Conservation (phyloP, 2,113 vertebrate species). For the Natator depressus region DNA sequence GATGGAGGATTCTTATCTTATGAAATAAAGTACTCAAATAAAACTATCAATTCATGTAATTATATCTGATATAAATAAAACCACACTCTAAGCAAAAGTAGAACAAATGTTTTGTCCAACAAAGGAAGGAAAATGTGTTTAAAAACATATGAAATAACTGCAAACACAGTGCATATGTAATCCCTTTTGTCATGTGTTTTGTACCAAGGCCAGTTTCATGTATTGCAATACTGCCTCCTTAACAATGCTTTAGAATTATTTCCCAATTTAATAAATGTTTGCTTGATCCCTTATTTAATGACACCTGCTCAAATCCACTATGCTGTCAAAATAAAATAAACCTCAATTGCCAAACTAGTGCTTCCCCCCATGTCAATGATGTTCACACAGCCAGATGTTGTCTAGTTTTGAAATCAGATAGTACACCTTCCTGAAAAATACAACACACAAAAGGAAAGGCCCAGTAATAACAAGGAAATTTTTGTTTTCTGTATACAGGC, state of each 20-base stretch:
- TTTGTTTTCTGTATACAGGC: too few species aligned
- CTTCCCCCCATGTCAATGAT: neutral
- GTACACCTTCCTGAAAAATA: neutral
- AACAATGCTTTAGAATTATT: neutral
- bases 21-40: neutral
- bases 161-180: too few species aligned
- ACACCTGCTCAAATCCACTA: neutral
- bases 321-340: neutral
- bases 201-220: neutral
- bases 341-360: neutral
- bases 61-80: neutral
- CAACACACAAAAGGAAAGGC: neutral
- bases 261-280: too few species aligned
- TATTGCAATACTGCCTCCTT: neutral
- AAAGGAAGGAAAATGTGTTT: neutral
- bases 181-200: neutral
- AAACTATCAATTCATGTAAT: neutral
- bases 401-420: too few species aligned
- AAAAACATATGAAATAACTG: neutral
- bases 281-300: neutral
- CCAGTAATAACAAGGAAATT: too few species aligned
- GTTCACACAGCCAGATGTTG: neutral
- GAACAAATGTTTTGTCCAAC: neutral
- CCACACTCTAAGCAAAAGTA: neutral
- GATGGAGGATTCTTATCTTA: neutral